Base-by-base conservation (phyloP, 2,797 vertebrate genomes). In the Chaetodon trifasciatus region DNA sequence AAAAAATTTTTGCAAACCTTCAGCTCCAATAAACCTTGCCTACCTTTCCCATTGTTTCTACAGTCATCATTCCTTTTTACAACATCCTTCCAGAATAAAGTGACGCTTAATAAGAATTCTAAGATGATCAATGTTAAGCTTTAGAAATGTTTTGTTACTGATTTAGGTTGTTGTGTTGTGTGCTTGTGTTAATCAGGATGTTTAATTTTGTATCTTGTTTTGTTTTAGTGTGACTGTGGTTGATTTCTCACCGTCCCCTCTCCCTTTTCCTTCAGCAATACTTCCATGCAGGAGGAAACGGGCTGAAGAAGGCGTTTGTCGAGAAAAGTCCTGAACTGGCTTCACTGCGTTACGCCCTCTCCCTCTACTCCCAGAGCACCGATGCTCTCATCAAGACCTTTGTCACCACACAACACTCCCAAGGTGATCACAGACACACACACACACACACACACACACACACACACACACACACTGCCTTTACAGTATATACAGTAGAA, bases 361-460 rank as follows among this genome's bases (percentile, higher is more conserved):
- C 97, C 15, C 97, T 99, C n/a, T 99, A 99, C 91, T 97, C 97
- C 11, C 97, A 98, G 95, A 98, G 97, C 90, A 99, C 98, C 0
- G 98, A 99, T 46, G 96, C 97, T 0, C 98, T 99, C 67, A 97
- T 99, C 94, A 98, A 97, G 94, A 98, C 97, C 4, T 99, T 99
- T n/a, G 96, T 99, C 79, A 97, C 96, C 79, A 97, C 97, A 2
- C 98, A 99, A 79, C 97, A 96, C 53, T 88, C 97, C 10, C 98
- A 99, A 93, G 97, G 98, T 99, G 90, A 92, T 6, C 52, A 42
- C 0, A 65, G 13, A 50, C 72, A 42, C 66, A 76, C 67, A 24
- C 19, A 72, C 37, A 32, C 28, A 49, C 28, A 32, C 28, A 32
- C 28, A 32, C 28, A 32, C 28, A 32, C 28, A 32, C 28, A 32